These are phyloP conservation scores for Chloroclystis v-ata DNA, from an alignment of 2,888 invertebrate genomes.

Conservation along the genomic window DNA sequence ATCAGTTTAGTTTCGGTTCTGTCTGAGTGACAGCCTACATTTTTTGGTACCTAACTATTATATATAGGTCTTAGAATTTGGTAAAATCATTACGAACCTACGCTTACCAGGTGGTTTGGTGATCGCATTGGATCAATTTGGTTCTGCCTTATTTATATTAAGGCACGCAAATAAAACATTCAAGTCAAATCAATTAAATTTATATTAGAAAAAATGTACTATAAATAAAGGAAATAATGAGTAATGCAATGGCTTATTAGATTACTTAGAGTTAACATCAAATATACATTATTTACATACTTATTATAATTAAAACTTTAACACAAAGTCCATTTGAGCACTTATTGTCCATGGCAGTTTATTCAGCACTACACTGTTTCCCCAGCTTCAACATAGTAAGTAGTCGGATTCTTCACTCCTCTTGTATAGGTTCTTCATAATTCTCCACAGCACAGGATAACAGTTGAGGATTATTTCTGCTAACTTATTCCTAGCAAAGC, in stretches of 20 bases:
- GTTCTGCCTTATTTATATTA: too few species aligned
- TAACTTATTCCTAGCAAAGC: constrained; percentile 60
- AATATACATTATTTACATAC: constrained; percentile 28
- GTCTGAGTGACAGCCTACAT: too few species aligned
- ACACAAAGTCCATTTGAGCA: constrained; percentile 25
- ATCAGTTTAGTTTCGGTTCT: too few species aligned
- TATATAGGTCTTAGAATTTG: too few species aligned
- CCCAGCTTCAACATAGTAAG: constrained; percentile 27
- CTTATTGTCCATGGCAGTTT: constrained; percentile 26
- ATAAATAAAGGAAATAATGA: neutral
- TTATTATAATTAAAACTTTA: constrained; percentile 19
- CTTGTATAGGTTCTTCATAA: constrained; percentile 26
- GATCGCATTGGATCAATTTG: too few species aligned
- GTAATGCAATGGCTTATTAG: constrained; percentile 3
- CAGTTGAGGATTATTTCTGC: constrained; percentile 41
- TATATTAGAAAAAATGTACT: too few species aligned
- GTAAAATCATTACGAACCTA: too few species aligned
- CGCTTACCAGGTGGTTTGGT: too few species aligned
- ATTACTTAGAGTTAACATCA: constrained; percentile 18
- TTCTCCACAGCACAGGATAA: constrained; percentile 47
- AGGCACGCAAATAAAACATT: too few species aligned
- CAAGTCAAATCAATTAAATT: too few species aligned
- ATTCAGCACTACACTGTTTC: constrained; percentile 28
- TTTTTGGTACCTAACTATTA: too few species aligned
- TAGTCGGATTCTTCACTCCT: constrained; percentile 31